Conservation (phyloP, 2,888 invertebrate genomes). For the Nineta flava region DNA sequence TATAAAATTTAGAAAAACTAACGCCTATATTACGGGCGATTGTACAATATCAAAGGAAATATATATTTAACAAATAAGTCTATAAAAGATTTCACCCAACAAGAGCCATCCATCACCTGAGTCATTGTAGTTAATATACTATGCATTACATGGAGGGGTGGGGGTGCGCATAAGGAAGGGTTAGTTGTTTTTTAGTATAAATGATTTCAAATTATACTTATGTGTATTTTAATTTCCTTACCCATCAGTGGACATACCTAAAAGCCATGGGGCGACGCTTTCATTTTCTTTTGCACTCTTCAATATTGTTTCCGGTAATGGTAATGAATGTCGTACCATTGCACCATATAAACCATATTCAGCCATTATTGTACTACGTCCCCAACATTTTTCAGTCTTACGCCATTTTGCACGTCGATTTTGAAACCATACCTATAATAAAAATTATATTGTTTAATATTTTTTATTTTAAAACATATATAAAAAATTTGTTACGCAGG, state of each 20-base stretch:
- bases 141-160: too few species aligned
- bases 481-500: too few species aligned
- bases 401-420: slow-evolving; percentile 98
- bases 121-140: too few species aligned
- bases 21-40: too few species aligned
- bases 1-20: too few species aligned
- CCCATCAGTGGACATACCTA: slow-evolving; percentile 47
- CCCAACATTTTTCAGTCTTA: slow-evolving; percentile 99
- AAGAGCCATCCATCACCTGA: too few species aligned
- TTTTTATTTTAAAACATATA: neutral
- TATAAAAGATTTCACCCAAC: too few species aligned
- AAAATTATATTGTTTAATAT: slow-evolving; percentile 7
- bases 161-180: too few species aligned
- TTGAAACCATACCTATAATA: slow-evolving; percentile 93
- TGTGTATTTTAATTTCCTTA: slow-evolving; percentile 2
- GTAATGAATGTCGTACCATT: slow-evolving; percentile 97
- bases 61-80: too few species aligned
- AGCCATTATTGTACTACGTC: slow-evolving; percentile 98
- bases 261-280: slow-evolving; percentile 96
- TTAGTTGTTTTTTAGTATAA: too few species aligned
- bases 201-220: too few species aligned
- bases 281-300: slow-evolving; percentile 95
- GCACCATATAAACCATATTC: slow-evolving; percentile 99
- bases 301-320: slow-evolving; percentile 94
- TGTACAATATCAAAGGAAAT: too few species aligned